phyloP scores from a whole-genome alignment of 2,888 invertebrate genomes.

The Ariolimax columbianus region DNA sequence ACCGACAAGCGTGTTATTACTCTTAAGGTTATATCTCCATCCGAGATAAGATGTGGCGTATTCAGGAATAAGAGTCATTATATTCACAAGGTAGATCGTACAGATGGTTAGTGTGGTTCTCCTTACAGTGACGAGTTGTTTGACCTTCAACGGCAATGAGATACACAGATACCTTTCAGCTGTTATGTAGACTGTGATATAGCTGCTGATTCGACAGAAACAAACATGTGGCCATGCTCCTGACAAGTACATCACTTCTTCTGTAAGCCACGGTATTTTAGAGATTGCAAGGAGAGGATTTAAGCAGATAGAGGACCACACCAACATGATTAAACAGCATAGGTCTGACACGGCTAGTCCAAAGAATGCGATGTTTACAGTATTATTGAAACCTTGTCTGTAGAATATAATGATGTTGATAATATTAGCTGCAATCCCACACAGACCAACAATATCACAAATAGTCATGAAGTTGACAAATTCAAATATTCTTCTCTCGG shows the following conservation, averaged over 20 bases:
- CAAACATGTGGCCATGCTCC: constrained; percentile 14
- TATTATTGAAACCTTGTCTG: constrained; percentile 10
- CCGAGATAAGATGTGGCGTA: neutral
- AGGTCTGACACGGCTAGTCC: neutral
- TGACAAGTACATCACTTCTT: neutral
- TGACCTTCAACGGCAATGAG: constrained; percentile 6
- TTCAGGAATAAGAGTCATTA: neutral
- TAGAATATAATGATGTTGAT: neutral
- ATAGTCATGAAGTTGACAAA: neutral
- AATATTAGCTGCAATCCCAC: neutral
- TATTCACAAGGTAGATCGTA: neutral
- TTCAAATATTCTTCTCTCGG: neutral
- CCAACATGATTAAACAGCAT: neutral
- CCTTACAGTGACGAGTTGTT: neutral
- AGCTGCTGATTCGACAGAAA: constrained; percentile 3
- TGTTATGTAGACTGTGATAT: constrained; percentile 14
- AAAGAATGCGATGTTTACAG: constrained; percentile 13
- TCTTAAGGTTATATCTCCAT: neutral
- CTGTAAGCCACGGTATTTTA: neutral
- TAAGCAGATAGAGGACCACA: neutral
- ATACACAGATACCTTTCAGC: neutral
- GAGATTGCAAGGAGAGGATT: neutral
- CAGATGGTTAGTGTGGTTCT: neutral
- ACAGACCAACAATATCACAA: neutral
- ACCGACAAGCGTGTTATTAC: neutral